These are phyloP conservation scores for Anser cygnoides DNA, from an alignment of 2,113 vertebrate genomes.

Conservation along the genomic window DNA sequence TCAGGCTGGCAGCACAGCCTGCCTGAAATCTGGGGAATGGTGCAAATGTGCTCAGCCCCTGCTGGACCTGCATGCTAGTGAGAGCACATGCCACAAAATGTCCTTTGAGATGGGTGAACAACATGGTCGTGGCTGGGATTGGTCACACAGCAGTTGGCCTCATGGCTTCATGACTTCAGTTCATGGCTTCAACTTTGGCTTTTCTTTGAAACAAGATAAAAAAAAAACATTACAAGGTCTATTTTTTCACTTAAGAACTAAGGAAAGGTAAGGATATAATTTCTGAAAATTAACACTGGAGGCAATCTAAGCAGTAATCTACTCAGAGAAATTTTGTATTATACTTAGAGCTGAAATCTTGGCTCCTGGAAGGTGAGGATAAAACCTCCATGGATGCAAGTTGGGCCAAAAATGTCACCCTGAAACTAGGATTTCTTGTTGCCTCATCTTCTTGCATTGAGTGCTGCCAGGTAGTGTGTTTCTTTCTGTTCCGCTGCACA, in stretches of 20 bases:
- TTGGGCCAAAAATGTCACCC: not conserved
- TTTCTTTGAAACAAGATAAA: not conserved
- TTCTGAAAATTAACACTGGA: not conserved
- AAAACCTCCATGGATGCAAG: not conserved
- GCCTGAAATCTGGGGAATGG: not conserved
- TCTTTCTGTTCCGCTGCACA: conserved; percentile 56
- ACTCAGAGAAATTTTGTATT: not conserved
- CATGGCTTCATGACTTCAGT: too few relatives aligned
- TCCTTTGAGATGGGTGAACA: not conserved
- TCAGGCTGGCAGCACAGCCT: not conserved
- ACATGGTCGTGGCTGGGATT: accelerated
- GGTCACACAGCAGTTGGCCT: not conserved
- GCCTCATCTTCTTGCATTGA: conserved; percentile 14
- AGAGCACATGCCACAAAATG: not conserved
- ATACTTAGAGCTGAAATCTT: not conserved
- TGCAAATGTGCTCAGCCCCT: not conserved
- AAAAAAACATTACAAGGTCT: accelerated
- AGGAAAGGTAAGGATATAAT: not conserved
- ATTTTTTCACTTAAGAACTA: not conserved
- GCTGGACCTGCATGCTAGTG: not conserved
- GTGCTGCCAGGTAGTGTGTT: not conserved
- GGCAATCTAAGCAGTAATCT: not conserved
- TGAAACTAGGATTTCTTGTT: not conserved
- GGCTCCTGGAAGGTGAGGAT: not conserved
- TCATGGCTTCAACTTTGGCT: not conserved